Conservation (phyloP, 2,888 invertebrate genomes). For the Drosophila hamatofila region DNA sequence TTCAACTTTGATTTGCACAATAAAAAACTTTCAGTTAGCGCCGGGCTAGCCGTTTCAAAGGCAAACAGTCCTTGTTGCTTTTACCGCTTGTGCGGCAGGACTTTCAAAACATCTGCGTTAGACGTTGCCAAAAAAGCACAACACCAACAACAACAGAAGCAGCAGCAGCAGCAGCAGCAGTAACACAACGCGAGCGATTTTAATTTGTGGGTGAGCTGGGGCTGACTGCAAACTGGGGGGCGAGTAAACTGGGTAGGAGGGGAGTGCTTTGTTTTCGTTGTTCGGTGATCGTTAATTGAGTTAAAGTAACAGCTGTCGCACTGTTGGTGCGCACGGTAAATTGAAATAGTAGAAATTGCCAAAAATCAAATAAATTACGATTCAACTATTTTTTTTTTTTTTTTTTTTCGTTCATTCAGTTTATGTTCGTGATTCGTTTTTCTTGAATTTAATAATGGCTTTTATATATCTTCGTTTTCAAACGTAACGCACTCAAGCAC, state of each 20-base stretch:
- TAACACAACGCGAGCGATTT: slow-evolving; percentile 17
- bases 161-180: background rate
- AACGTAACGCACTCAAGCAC: slow-evolving; percentile 61
- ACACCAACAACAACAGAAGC: background rate
- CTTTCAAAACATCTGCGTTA: slow-evolving; percentile 66
- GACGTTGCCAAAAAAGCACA: slow-evolving; percentile 14
- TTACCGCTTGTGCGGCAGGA: slow-evolving; percentile 42
- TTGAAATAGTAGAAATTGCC: slow-evolving; percentile 43
- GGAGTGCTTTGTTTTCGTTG: slow-evolving; percentile 52
- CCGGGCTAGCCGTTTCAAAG: slow-evolving; percentile 38
- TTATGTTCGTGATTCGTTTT: slow-evolving; percentile 6
- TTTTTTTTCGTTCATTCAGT: no score
- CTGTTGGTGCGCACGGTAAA: slow-evolving; percentile 37
- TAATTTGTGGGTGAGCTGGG: background rate
- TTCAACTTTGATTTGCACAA: slow-evolving; percentile 57
- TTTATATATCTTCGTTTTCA: slow-evolving; percentile 21
- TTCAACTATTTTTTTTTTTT: slow-evolving; percentile 35
- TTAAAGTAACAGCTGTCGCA: slow-evolving; percentile 69
- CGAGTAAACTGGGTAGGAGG: background rate
- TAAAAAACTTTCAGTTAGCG: slow-evolving; percentile 65
- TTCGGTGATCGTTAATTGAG: slow-evolving; percentile 73
- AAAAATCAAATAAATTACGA: slow-evolving; percentile 46
- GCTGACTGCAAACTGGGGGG: background rate
- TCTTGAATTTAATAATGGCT: background rate
- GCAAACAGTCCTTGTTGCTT: slow-evolving; percentile 61